Base-by-base conservation (phyloP, 2,888 invertebrate species). In the Thymelicus sylvestris region DNA sequence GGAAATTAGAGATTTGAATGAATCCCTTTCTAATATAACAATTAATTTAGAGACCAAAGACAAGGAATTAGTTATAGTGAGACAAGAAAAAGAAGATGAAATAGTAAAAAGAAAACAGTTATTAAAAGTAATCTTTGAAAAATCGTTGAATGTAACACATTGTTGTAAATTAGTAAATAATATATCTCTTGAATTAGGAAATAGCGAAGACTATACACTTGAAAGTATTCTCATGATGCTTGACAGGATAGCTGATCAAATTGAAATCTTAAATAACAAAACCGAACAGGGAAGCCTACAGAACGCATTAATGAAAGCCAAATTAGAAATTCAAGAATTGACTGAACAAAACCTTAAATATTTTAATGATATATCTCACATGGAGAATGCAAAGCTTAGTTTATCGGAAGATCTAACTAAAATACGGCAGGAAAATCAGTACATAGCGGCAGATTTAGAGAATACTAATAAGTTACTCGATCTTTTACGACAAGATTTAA, bases 401-500 rank as follows among this genome's bases (percentile, higher is more conserved):
- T 73, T 87, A 65, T 72, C 71, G 6, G 44, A 15, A 38, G 81
- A 84, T 71, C 65, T 88, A 19, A 74, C 83, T 24, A 74, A 71
- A 73, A 80, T 83, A 19, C 74, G 80, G 59, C 74, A 73, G n/a
- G 76, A 82, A 55, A 84, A 83, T 69, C 75, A 80, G 61, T 66
- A 68, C 38, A 73, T 88, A 15, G 79, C 78, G 68, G 50, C 73
- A 68, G 79, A 86, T 76, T 81, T 91, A 52, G 71, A 73, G 24
- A 73, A 74, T 44, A 83, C 82, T 72, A 78, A 81, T 72, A 72
- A 79, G 57, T 71, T 87, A 19, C 75, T 92, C 64, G 74, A 81
- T 66, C 74, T 80, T 39, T 76, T 91, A 24, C 79, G 84, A 72
- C 64, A 74, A 38, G 86, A 91, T 74, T 74, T 93, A 38, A 76